phyloP scores from a whole-genome alignment of 1,140 invertebrate species.

The Drosophila cardini region DNA sequence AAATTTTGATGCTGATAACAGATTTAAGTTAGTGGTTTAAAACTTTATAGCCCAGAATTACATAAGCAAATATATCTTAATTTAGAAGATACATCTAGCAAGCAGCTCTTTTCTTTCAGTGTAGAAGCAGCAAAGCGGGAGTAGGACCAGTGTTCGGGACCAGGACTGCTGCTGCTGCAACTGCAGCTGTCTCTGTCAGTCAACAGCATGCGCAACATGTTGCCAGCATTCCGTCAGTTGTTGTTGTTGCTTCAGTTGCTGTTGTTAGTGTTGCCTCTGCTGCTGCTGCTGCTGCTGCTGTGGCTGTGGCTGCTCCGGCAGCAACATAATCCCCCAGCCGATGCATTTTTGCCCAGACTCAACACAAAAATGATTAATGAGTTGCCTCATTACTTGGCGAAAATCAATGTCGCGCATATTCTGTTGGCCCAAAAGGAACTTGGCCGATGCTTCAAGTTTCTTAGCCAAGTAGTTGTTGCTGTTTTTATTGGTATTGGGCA shows the following conservation, averaged over 20 bases:
- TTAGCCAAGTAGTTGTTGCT: constrained; percentile 54
- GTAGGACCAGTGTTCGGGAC: constrained; percentile 9
- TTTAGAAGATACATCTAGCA: no score
- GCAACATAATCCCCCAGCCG: constrained; percentile 44
- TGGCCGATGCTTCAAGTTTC: constrained; percentile 44
- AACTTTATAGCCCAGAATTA: no score
- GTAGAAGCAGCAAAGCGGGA: constrained; percentile 7
- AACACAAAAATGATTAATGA: constrained; percentile 80
- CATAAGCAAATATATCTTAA: no score
- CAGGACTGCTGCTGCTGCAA: constrained; percentile 14
- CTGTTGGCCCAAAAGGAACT: constrained; percentile 59
- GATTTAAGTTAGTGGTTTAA: no score
- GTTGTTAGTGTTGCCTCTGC: constrained; percentile 23
- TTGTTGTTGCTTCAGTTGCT: constrained; percentile 42
- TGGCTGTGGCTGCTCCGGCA: constrained; percentile 39
- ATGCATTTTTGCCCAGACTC: constrained; percentile 56
- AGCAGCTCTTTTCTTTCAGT: no score
- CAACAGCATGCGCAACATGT: constrained; percentile 73
- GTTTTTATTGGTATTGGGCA: background rate
- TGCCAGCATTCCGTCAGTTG: constrained; percentile 76
- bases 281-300: constrained; percentile 41
- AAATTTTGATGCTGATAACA: no score
- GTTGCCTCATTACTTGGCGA: constrained; percentile 81
- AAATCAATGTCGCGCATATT: constrained; percentile 81
- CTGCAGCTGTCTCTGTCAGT: constrained; percentile 58